A percentile compares a stretch with the other conserved stretches of the same genome.
Evolutionary conservation across 2,113 vertebrate genomes (phyloP).

Genomic region (Dipodomys ordii): DNA sequence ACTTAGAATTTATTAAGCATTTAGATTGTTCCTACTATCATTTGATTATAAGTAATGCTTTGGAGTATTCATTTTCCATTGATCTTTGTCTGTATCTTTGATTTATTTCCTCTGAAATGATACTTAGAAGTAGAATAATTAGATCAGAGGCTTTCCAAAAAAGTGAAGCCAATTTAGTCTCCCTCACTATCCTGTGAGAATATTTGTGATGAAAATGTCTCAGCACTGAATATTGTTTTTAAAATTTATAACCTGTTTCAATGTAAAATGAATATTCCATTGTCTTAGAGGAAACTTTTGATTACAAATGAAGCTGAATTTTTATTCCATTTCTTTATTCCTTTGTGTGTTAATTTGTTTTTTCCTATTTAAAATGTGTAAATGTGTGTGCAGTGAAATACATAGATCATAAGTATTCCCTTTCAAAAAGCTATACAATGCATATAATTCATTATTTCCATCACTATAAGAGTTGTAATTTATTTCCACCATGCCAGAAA

Average conservation of each 20-base stretch:
- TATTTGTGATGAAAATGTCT: neutral
- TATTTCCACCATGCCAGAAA: neutral
- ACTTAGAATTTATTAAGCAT: conserved; percentile 48
- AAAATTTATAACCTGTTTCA: too few relatives aligned
- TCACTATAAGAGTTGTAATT: neutral
- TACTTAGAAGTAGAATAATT: neutral
- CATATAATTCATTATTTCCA: neutral
- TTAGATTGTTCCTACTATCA: neutral
- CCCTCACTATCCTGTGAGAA: neutral
- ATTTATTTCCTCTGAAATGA: conserved; percentile 38
- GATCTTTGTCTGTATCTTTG: conserved; percentile 30
- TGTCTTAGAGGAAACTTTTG: neutral
- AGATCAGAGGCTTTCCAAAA: neutral
- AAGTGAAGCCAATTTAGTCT: neutral
- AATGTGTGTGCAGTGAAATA: neutral
- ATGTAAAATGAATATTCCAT: neutral
- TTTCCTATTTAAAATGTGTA: neutral
- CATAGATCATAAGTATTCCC: neutral
- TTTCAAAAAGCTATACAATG: neutral
- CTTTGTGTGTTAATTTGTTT: neutral
- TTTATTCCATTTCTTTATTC: neutral
- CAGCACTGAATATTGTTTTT: too few relatives aligned
- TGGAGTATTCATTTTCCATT: neutral
- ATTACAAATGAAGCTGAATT: neutral
- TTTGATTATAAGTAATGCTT: conserved; percentile 3